Percentiles rank a stretch among this genome's conserved stretches.
phyloP scores from a whole-genome alignment of 2,888 invertebrate species.

The Limnephilus lunatus region DNA sequence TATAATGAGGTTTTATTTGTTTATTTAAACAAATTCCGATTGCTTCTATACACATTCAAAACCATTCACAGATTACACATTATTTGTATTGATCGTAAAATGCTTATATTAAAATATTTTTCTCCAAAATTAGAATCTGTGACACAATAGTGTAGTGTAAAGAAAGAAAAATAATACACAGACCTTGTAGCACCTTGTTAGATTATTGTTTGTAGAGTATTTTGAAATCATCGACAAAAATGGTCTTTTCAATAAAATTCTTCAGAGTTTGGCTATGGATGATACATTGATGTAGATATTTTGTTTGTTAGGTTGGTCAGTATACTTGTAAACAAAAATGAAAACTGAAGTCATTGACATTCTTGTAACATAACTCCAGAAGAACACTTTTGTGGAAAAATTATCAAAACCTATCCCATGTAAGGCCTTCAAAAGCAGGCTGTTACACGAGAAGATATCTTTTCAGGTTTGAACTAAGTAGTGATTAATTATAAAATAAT shows the following conservation, averaged over 20 bases:
- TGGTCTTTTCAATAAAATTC: not conserved
- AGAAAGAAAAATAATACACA: not conserved
- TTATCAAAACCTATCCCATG: not conserved
- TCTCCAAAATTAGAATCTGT: not conserved
- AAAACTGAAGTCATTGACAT: not conserved
- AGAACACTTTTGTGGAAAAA: not conserved
- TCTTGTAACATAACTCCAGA: not conserved
- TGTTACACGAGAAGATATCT: not conserved
- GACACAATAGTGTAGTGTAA: not conserved
- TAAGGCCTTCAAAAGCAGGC: not conserved
- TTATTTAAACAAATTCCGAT: slow-evolving; percentile 60
- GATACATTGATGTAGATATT: not conserved
- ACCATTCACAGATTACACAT: slow-evolving; percentile 49
- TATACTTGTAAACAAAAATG: not conserved
- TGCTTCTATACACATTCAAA: slow-evolving; percentile 59
- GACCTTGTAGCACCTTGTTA: slow-evolving; percentile 26
- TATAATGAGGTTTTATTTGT: slow-evolving; percentile 46
- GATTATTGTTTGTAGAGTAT: slow-evolving; percentile 16
- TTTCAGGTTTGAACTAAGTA: not conserved
- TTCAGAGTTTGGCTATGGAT: not conserved
- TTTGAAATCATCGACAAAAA: slow-evolving; percentile 5
- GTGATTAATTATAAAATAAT: slow-evolving; percentile 6
- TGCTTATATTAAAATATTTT: slow-evolving; percentile 40
- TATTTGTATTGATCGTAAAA: slow-evolving; percentile 33
- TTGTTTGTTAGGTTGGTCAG: not conserved